Evolutionary conservation across 1,140 invertebrate species (phyloP).

Genomic region (Metaphire vulgaris): DNA sequence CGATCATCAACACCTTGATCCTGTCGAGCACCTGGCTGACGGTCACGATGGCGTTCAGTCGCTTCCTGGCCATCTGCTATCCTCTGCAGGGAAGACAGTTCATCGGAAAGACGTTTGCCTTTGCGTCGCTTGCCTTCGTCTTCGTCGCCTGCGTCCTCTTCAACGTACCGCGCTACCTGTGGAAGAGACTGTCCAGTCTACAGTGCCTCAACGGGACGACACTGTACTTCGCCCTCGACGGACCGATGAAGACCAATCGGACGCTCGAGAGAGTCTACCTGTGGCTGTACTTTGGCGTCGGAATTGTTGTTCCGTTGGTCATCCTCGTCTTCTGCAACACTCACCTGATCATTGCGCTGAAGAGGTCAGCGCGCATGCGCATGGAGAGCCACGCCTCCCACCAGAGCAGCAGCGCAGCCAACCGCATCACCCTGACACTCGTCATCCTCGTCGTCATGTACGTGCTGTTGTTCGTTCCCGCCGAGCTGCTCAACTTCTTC

Average conservation of each 20-base stretch:
- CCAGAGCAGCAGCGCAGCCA: not conserved
- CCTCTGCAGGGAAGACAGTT: slow-evolving; percentile 42
- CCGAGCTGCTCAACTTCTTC: not conserved
- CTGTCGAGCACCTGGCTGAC: slow-evolving; percentile 46
- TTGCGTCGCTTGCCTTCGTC: slow-evolving; percentile 39
- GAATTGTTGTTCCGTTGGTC: slow-evolving; percentile 43
- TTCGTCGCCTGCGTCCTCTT: slow-evolving; percentile 41
- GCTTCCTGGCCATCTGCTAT: slow-evolving; percentile 46
- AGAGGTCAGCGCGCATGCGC: slow-evolving; percentile 6
- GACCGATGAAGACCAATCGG: not conserved
- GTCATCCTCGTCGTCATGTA: not conserved
- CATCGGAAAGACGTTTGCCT: slow-evolving; percentile 41
- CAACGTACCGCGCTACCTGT: slow-evolving; percentile 46
- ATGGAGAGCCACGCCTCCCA: not conserved
- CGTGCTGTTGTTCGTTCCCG: not conserved
- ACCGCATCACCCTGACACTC: not conserved
- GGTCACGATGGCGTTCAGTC: slow-evolving; percentile 46
- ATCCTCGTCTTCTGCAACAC: slow-evolving; percentile 46
- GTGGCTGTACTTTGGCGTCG: slow-evolving; percentile 43
- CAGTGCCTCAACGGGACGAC: not conserved
- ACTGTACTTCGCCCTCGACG: not conserved
- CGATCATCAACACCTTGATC: slow-evolving; percentile 45
- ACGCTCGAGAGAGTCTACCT: slow-evolving; percentile 29
- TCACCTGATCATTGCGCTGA: slow-evolving; percentile 37
- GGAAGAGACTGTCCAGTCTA: slow-evolving; percentile 32